phyloP scores from a whole-genome alignment of 1,140 invertebrate genomes.

The Lordiphosa clarofinis region DNA sequence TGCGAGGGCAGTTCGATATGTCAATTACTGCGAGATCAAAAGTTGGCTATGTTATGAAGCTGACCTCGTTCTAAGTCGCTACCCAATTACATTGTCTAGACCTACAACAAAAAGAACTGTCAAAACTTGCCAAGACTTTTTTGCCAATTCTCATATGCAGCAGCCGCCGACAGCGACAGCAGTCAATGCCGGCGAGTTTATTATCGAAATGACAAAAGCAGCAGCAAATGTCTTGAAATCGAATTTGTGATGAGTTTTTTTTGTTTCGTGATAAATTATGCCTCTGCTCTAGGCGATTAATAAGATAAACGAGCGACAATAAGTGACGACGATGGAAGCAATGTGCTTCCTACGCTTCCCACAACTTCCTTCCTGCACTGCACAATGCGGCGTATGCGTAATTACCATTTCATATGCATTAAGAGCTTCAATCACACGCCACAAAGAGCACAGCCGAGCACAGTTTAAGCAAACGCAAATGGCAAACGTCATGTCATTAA shows the following conservation, averaged over 20 bases:
- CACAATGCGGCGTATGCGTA: conserved; percentile 71
- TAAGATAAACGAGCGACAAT: conserved; percentile 74
- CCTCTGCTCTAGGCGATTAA: conserved; percentile 50
- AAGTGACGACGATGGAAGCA: conserved; percentile 45
- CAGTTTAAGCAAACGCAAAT: conserved; percentile 40
- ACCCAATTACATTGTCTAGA: conserved; percentile 69
- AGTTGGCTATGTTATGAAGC: too few species aligned
- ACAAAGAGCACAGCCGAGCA: conserved; percentile 13
- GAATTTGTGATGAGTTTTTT: conserved; percentile 35
- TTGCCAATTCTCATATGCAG: conserved; percentile 13
- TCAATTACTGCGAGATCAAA: background rate
- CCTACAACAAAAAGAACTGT: conserved; percentile 39
- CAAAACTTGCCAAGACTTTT: conserved; percentile 44
- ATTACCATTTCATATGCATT: conserved; percentile 77
- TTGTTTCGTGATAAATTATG: conserved; percentile 61
- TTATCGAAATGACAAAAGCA: conserved; percentile 73
- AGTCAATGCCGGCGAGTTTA: conserved; percentile 52
- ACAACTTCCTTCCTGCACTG: conserved; percentile 45
- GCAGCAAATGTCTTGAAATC: conserved; percentile 30
- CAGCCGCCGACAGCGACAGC: background rate
- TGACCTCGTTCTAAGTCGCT: too few species aligned
- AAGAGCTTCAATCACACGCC: conserved; percentile 57
- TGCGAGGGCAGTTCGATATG: conserved; percentile 16
- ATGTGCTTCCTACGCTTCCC: conserved; percentile 36
- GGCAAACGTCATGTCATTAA: conserved; percentile 60